These are phyloP conservation scores for Pandemis cinnamomeana DNA, from an alignment of 2,888 invertebrate species.

Conservation along the genomic window DNA sequence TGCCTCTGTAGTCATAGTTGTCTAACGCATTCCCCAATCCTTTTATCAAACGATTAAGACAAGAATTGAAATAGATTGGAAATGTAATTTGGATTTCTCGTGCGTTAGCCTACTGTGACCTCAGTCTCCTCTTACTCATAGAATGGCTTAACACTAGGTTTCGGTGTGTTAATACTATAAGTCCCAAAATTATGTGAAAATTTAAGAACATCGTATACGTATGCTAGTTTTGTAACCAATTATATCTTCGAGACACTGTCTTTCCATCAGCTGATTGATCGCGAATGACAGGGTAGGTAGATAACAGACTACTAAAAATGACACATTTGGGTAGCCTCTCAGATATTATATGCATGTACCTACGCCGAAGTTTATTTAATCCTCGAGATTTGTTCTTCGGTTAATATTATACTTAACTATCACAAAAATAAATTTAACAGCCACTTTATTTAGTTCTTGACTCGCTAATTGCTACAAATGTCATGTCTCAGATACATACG, in stretches of 20 bases:
- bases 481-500: conserved; percentile 27
- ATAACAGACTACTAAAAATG: too few species aligned
- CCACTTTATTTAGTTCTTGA: conserved; percentile 22
- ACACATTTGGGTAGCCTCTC: neutral
- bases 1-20: too few species aligned
- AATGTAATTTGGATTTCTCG: too few species aligned
- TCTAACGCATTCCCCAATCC: too few species aligned
- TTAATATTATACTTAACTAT: conserved; percentile 6
- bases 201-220: too few species aligned
- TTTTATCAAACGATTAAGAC: too few species aligned
- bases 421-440: conserved; percentile 23
- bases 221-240: too few species aligned
- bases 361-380: neutral
- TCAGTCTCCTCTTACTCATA: too few species aligned
- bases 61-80: too few species aligned
- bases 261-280: neutral
- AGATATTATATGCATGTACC: neutral
- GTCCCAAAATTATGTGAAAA: too few species aligned
- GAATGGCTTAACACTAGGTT: neutral
- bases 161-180: neutral
- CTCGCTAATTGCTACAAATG: conserved; percentile 27
- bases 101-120: too few species aligned
- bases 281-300: neutral
- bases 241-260: neutral
- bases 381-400: neutral